Evolutionary conservation across 2,888 invertebrate species (phyloP).

Genomic region (Limnephilus lunatus): DNA sequence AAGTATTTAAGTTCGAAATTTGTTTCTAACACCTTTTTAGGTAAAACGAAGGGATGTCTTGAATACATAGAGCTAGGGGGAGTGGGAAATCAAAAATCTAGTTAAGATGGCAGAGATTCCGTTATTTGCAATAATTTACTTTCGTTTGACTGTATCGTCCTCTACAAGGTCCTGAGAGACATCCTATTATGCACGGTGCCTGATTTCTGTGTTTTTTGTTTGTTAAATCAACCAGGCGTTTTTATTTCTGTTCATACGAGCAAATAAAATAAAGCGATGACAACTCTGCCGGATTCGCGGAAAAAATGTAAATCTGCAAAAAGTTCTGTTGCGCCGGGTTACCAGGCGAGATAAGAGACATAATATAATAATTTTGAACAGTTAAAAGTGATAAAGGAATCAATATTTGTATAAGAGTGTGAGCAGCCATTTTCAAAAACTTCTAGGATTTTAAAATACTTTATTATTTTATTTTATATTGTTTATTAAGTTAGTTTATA

Average conservation of each 20-base stretch:
- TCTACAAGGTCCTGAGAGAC: conserved; percentile 10
- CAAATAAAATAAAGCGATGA: conserved; percentile 22
- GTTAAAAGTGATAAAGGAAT: background rate
- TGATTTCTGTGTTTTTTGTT: conserved; percentile 32
- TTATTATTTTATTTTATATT: no score
- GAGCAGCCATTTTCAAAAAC: background rate
- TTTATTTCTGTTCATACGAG: conserved; percentile 25
- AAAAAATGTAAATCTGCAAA: background rate
- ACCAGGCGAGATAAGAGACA: background rate
- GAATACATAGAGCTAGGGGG: conserved; percentile 33
- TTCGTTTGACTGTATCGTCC: conserved; percentile 40
- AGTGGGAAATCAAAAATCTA: conserved; percentile 30
- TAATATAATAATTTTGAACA: background rate
- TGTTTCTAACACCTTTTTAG: conserved; percentile 3
- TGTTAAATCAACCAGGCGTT: conserved; percentile 37
- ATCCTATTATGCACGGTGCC: background rate
- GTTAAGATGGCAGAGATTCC: conserved; percentile 36
- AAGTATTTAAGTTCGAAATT: conserved; percentile 3
- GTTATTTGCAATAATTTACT: conserved; percentile 49
- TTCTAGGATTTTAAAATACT: background rate
- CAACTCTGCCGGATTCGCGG: conserved; percentile 12
- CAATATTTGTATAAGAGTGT: background rate
- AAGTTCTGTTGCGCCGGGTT: background rate
- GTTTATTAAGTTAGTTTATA: no score
- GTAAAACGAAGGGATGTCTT: background rate